A percentile compares a stretch with the other conserved stretches of the same genome.
Evolutionary conservation across 2,113 vertebrate genomes (phyloP).

Genomic region (Austrofundulus limnaeus): DNA sequence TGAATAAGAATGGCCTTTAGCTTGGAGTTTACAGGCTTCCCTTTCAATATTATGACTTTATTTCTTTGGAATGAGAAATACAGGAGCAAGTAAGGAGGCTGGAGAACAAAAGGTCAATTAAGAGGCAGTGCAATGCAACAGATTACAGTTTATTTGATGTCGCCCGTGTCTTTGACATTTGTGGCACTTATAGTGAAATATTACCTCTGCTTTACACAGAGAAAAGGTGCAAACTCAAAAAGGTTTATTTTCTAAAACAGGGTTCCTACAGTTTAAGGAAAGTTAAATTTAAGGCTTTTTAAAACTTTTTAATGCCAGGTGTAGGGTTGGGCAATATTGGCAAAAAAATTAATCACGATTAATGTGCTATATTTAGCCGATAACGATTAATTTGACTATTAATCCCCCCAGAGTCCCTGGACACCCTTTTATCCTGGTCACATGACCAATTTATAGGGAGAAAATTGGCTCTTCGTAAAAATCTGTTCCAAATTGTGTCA

Average conservation of each 20-base stretch:
- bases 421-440: too few species aligned
- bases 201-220: constrained; percentile 42
- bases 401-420: too few species aligned
- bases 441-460: too few species aligned
- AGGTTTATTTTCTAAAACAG: not conserved
- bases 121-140: constrained; percentile 38
- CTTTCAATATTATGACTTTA: constrained; percentile 39
- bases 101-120: constrained; percentile 63
- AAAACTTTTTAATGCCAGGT: too few species aligned
- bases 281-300: too few species aligned
- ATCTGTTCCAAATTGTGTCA: too few species aligned
- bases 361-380: too few species aligned
- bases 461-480: too few species aligned
- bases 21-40: constrained; percentile 16
- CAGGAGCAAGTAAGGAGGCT: constrained; percentile 5
- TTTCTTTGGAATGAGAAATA: constrained; percentile 54
- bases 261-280: too few species aligned
- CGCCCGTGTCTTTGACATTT: constrained; percentile 34
- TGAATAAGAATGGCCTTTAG: constrained; percentile 63
- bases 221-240: not conserved
- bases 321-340: too few species aligned
- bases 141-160: constrained; percentile 44
- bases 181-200: constrained; percentile 22
- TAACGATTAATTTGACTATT: too few species aligned
- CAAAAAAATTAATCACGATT: too few species aligned